Conservation (phyloP, 2,113 vertebrate genomes). For the Megalops atlanticus region DNA sequence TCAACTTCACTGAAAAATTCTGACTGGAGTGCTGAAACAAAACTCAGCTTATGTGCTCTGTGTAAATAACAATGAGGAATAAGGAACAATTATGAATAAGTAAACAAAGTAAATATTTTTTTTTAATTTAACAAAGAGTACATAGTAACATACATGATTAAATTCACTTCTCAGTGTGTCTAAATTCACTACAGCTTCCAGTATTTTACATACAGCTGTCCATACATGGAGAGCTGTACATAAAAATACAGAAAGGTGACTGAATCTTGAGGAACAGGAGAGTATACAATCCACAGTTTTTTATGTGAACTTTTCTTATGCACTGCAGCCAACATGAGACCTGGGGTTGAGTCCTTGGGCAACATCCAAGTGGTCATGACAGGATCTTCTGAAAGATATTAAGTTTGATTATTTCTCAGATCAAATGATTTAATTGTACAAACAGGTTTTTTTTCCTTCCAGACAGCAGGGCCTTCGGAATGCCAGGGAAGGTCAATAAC, state of each 20-base stretch:
- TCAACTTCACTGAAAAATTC: background rate
- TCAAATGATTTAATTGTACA: constrained; percentile 2
- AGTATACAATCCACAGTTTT: background rate
- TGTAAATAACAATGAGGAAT: background rate
- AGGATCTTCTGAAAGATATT: constrained; percentile 2
- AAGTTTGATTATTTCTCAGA: background rate
- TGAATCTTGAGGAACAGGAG: constrained; percentile 31
- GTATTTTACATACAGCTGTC: background rate
- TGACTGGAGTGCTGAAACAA: constrained; percentile 3
- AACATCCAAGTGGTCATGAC: background rate
- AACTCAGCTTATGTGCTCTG: background rate
- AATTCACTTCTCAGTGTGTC: background rate
- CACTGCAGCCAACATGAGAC: background rate
- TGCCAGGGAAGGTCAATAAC: background rate
- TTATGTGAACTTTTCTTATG: background rate
- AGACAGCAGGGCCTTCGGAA: background rate
- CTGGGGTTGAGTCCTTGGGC: background rate
- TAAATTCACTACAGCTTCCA: background rate
- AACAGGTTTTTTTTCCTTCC: background rate
- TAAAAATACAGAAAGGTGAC: constrained; percentile 2
- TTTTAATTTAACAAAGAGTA: too few relatives aligned
- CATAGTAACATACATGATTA: background rate
- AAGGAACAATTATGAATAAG: background rate
- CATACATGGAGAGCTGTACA: background rate
- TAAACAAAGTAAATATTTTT: too few relatives aligned